These are phyloP conservation scores for Steatocranus sp. DNA, from an alignment of 2,797 vertebrate genomes.

Conservation along the genomic window DNA sequence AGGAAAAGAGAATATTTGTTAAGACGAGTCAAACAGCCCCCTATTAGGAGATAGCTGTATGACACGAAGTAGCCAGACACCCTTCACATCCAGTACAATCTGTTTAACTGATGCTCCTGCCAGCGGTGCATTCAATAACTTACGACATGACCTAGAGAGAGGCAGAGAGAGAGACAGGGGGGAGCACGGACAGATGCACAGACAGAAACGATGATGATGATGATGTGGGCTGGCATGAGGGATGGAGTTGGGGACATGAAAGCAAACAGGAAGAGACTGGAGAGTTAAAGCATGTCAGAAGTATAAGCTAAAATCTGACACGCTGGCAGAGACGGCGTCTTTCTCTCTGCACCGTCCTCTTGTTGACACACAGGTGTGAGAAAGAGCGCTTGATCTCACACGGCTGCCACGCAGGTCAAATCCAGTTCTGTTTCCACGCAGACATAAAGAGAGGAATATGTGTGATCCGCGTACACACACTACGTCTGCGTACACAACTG, in stretches of 20 bases:
- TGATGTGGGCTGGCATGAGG: neutral
- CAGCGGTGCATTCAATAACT: neutral
- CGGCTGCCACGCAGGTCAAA: neutral
- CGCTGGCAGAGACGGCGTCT: neutral
- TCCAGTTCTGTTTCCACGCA: neutral
- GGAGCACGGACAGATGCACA: neutral
- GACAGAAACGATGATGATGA: neutral
- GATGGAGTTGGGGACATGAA: neutral
- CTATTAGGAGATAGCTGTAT: conserved; percentile 5
- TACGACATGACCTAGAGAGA: neutral
- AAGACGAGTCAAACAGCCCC: conserved; percentile 27
- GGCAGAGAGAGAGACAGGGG: neutral
- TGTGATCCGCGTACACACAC: neutral
- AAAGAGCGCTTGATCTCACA: neutral
- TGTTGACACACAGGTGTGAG: neutral
- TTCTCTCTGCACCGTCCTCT: neutral
- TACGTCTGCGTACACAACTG: neutral
- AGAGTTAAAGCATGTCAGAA: neutral
- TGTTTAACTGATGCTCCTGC: conserved; percentile 14
- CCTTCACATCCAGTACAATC: conserved; percentile 28
- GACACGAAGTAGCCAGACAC: conserved; percentile 21
- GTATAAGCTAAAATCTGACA: neutral
- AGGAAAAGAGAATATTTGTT: neutral
- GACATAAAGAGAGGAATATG: neutral
- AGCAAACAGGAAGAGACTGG: neutral